phyloP scores from a whole-genome alignment of 1,140 invertebrate species.

The Heliconius eleuchia region DNA sequence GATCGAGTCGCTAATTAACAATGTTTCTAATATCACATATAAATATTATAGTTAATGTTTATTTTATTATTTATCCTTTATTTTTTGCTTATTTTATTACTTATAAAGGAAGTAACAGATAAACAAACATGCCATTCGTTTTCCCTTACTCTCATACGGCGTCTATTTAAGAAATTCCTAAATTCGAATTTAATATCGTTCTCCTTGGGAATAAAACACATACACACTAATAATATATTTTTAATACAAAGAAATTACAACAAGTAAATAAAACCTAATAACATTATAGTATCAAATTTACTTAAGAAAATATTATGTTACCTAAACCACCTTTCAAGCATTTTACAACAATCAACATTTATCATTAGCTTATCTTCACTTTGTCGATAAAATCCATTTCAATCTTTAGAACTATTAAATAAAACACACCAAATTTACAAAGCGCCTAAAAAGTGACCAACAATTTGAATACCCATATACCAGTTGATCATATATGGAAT shows the following conservation, averaged over 20 bases:
- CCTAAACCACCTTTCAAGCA: no score
- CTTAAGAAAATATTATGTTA: no score
- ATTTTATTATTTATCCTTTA: no score
- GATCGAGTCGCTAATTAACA: no score
- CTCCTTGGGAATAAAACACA: not conserved
- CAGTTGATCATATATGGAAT: slow-evolving; percentile 54
- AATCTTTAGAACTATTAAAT: not conserved
- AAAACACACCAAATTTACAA: slow-evolving; percentile 39
- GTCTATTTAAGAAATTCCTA: no score
- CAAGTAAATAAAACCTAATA: not conserved
- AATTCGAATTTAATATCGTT: no score
- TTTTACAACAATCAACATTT: not conserved
- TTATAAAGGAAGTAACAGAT: no score
- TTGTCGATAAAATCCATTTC: not conserved
- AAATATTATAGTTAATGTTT: no score
- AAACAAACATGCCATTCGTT: no score
- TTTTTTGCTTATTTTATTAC: no score
- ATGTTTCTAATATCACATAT: no score
- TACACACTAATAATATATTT: not conserved
- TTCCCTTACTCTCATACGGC: no score
- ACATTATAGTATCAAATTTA: not conserved
- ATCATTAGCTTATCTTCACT: not conserved
- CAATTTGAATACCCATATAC: slow-evolving; percentile 64
- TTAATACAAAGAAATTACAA: not conserved
- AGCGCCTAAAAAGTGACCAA: slow-evolving; percentile 51